Evolutionary conservation across 2,797 vertebrate genomes (phyloP).

Genomic region (Aplochiton taeniatus): DNA sequence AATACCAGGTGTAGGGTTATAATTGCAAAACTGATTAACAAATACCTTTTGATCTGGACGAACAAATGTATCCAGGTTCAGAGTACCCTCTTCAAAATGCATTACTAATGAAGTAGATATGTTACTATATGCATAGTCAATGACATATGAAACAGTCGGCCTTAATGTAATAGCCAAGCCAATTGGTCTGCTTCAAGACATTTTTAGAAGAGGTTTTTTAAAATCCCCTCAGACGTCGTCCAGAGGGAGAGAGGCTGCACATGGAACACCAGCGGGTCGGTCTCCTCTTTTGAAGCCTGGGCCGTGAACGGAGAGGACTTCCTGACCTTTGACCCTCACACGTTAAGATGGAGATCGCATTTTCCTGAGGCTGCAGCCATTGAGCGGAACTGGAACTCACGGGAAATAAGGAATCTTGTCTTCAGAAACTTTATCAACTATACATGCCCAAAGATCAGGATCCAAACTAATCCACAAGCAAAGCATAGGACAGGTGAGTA

Average conservation of each 20-base stretch:
- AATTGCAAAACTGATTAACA: too few species aligned
- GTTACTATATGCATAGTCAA: too few species aligned
- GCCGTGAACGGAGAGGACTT: neutral
- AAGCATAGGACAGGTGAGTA: too few species aligned
- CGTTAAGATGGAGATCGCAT: neutral
- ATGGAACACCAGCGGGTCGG: neutral
- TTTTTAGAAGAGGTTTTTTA: neutral
- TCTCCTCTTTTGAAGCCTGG: neutral
- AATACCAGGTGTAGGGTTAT: too few species aligned
- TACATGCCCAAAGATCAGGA: neutral
- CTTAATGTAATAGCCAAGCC: too few species aligned
- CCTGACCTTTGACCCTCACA: constrained; percentile 7
- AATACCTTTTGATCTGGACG: too few species aligned
- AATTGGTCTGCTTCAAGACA: too few species aligned
- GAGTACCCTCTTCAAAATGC: too few species aligned
- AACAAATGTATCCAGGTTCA: too few species aligned
- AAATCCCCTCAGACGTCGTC: neutral
- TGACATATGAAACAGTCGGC: too few species aligned
- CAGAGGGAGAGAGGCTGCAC: neutral
- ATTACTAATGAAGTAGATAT: too few species aligned
- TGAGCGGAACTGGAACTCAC: neutral
- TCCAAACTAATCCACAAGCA: too few species aligned
- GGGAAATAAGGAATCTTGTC: neutral
- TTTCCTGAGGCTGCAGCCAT: neutral
- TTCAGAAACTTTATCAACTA: neutral